These are phyloP conservation scores for Nixonia krombeini DNA, from an alignment of 1,140 invertebrate genomes.

Conservation along the genomic window DNA sequence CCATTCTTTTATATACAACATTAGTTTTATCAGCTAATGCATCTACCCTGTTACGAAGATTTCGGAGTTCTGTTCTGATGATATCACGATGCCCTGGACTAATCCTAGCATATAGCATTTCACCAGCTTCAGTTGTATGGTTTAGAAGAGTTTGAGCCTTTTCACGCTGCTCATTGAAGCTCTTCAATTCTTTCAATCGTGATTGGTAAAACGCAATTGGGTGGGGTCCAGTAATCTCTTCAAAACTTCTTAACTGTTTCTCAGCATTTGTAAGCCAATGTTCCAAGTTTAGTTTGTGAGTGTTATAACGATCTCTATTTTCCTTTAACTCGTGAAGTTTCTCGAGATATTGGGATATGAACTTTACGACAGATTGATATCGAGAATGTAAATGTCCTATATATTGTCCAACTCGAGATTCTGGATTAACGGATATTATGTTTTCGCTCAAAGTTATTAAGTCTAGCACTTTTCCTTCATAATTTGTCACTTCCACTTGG, in stretches of 20 bases:
- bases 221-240: slow-evolving; percentile 76
- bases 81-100: slow-evolving; percentile 88
- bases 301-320: slow-evolving; percentile 78
- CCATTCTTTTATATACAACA: slow-evolving; percentile 86
- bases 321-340: slow-evolving; percentile 78
- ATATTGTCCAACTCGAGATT: slow-evolving; percentile 85
- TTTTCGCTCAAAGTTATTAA: slow-evolving; percentile 79
- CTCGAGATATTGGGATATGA: slow-evolving; percentile 78
- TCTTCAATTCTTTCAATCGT: slow-evolving; percentile 82
- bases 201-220: slow-evolving; percentile 78
- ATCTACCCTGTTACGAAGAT: slow-evolving; percentile 87
- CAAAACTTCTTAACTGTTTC: slow-evolving; percentile 78
- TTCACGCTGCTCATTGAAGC: slow-evolving; percentile 81
- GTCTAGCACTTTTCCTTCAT: slow-evolving; percentile 78
- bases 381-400: slow-evolving; percentile 83
- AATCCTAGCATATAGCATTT: slow-evolving; percentile 88
- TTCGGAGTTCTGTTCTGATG: slow-evolving; percentile 85
- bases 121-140: slow-evolving; percentile 86
- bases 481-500: slow-evolving; percentile 76
- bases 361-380: slow-evolving; percentile 83
- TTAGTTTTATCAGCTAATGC: slow-evolving; percentile 87
- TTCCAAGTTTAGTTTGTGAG: slow-evolving; percentile 80
- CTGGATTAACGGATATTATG: slow-evolving; percentile 82
- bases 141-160: slow-evolving; percentile 84
- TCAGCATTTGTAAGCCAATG: slow-evolving; percentile 86